Conservation (phyloP, 2,113 vertebrate genomes). For the Tachysurus vachellii region DNA sequence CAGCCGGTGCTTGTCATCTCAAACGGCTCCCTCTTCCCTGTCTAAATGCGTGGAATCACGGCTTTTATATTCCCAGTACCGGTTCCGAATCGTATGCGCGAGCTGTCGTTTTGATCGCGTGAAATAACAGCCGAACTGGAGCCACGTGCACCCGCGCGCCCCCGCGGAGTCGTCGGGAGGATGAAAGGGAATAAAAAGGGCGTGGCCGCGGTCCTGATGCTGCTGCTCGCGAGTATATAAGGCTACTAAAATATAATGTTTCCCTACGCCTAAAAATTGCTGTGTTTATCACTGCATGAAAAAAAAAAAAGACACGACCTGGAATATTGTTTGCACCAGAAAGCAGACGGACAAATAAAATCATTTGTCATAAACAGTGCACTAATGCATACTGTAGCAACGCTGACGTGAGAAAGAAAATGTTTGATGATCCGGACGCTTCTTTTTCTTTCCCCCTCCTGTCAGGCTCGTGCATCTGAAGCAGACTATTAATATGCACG, state of each 20-base stretch:
- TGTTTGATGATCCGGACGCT: not conserved
- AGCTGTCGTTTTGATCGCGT: not conserved
- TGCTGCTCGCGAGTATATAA: not conserved
- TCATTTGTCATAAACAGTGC: not conserved
- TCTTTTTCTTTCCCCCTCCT: not conserved
- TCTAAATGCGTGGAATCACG: not conserved
- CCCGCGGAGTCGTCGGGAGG: not conserved
- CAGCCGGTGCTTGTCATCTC: slow-evolving; percentile 27
- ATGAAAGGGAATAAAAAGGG: slow-evolving; percentile 25
- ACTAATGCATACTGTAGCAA: not conserved
- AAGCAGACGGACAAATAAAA: not conserved
- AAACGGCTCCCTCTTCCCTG: not conserved
- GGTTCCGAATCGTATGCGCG: not conserved
- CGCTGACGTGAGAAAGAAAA: not conserved
- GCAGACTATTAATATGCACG: slow-evolving; percentile 1
- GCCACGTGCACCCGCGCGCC: slow-evolving; percentile 4
- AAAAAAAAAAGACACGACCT: not conserved
- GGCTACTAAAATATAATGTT: not conserved
- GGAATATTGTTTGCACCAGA: not conserved
- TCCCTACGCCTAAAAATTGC: not conserved
- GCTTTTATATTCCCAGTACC: not conserved
- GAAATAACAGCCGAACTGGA: not conserved
- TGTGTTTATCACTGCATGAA: not conserved
- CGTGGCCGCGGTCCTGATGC: not conserved
- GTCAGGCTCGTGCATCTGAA: not conserved